These are phyloP conservation scores for Liasis olivaceus DNA, from an alignment of 2,797 vertebrate genomes.

Conservation along the genomic window DNA sequence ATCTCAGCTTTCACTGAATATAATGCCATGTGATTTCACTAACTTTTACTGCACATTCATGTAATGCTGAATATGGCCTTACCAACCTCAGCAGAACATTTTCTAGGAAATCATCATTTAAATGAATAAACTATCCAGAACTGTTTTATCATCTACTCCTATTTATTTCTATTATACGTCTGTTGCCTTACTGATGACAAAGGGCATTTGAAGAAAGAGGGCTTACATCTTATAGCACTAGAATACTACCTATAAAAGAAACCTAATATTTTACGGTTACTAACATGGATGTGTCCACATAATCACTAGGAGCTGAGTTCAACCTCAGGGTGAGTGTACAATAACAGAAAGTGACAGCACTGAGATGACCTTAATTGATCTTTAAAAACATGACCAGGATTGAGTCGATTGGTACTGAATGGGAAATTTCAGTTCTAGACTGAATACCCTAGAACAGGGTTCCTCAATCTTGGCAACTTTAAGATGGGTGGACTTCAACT, in stretches of 20 bases:
- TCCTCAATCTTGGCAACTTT: too few relatives aligned
- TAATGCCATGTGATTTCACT: neutral
- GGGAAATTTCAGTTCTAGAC: neutral
- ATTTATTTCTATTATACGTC: neutral
- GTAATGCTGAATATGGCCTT: neutral
- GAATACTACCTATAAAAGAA: neutral
- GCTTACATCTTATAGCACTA: neutral
- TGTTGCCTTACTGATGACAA: neutral
- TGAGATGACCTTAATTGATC: neutral
- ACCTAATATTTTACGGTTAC: neutral
- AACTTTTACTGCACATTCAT: neutral
- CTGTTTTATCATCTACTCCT: neutral
- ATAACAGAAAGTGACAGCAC: neutral
- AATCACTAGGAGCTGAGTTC: neutral
- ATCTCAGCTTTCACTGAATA: neutral
- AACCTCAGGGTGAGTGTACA: neutral
- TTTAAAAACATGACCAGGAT: neutral
- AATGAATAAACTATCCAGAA: neutral
- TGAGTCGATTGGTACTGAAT: neutral
- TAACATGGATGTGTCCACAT: neutral
- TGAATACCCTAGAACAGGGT: too few relatives aligned
- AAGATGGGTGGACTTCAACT: too few relatives aligned
- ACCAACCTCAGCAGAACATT: neutral
- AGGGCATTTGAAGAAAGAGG: neutral
- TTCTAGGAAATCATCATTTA: neutral